Percentiles rank a stretch among this genome's conserved stretches.
Conservation (phyloP, 1,140 invertebrate species). For the Caerostris darwini region DNA sequence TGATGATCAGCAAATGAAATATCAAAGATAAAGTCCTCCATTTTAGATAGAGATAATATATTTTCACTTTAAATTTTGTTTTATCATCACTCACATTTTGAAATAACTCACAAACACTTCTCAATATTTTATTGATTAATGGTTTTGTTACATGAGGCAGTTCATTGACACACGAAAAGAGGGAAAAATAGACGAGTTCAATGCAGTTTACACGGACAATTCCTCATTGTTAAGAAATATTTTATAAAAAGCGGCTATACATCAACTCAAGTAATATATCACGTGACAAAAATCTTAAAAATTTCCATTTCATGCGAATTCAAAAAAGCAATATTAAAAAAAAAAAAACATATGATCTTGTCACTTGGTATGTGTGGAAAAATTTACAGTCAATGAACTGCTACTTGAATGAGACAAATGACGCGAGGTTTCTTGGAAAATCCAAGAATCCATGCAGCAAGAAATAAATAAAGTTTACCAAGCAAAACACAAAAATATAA, state of each 20-base stretch:
- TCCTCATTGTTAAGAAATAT: background rate
- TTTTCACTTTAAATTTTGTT: too few species aligned
- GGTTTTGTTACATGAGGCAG: background rate
- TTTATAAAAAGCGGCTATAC: background rate
- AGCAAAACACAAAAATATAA: background rate
- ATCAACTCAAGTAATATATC: background rate
- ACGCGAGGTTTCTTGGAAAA: background rate
- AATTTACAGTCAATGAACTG: background rate
- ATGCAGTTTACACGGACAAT: background rate
- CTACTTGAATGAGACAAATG: background rate
- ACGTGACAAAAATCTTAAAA: background rate
- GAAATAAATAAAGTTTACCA: slow-evolving; percentile 11
- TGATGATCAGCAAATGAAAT: too few species aligned
- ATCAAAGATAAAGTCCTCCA: too few species aligned
- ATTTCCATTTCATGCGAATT: background rate
- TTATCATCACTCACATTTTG: too few species aligned
- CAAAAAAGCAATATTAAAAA: background rate
- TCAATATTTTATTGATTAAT: background rate
- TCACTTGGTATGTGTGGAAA: background rate
- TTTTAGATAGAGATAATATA: too few species aligned
- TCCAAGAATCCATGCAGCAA: background rate
- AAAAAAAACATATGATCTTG: background rate
- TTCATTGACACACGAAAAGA: background rate
- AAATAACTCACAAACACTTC: too few species aligned
- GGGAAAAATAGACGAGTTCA: background rate